These are phyloP conservation scores for Monochamus saltuarius DNA, from an alignment of 1,140 invertebrate genomes.

Conservation along the genomic window DNA sequence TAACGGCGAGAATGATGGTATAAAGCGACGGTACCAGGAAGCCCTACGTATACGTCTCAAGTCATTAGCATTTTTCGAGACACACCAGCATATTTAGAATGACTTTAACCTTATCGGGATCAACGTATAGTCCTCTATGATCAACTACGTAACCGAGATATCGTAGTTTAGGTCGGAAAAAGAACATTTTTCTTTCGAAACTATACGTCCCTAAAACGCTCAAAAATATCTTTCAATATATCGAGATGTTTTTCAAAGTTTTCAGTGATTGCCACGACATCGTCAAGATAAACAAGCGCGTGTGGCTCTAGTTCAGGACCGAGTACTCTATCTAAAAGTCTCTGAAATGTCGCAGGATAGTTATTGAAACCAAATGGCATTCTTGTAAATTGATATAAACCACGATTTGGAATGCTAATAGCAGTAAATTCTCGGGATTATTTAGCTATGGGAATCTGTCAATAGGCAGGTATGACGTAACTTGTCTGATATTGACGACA, in stretches of 20 bases:
- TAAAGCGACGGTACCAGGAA: slow-evolving; percentile 19
- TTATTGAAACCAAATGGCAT: too few relatives aligned
- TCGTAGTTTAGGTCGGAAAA: neutral
- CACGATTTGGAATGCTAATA: too few relatives aligned
- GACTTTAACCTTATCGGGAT: slow-evolving; percentile 12
- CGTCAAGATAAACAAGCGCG: slow-evolving; percentile 42
- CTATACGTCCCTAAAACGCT: slow-evolving; percentile 5
- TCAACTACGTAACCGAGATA: slow-evolving; percentile 10
- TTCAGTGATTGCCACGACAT: slow-evolving; percentile 42
- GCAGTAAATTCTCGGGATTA: too few relatives aligned
- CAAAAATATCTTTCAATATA: slow-evolving; percentile 26
- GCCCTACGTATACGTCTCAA: slow-evolving; percentile 9
- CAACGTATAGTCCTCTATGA: neutral
- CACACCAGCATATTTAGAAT: slow-evolving; percentile 47
- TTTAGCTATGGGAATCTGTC: too few relatives aligned
- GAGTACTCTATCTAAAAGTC: too few relatives aligned
- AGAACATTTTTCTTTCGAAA: slow-evolving; percentile 12
- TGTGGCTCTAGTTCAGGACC: slow-evolving; percentile 26
- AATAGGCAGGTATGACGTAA: too few relatives aligned
- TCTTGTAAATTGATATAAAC: too few relatives aligned
- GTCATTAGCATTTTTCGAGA: slow-evolving; percentile 32
- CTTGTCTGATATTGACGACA: too few relatives aligned
- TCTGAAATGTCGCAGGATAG: too few relatives aligned
- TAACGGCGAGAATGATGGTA: slow-evolving; percentile 10
- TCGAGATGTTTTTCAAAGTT: slow-evolving; percentile 20